A percentile compares a stretch with the other conserved stretches of the same genome.
Conservation (phyloP, 2,113 vertebrate species). For the Trichomycterus rosablanca region DNA sequence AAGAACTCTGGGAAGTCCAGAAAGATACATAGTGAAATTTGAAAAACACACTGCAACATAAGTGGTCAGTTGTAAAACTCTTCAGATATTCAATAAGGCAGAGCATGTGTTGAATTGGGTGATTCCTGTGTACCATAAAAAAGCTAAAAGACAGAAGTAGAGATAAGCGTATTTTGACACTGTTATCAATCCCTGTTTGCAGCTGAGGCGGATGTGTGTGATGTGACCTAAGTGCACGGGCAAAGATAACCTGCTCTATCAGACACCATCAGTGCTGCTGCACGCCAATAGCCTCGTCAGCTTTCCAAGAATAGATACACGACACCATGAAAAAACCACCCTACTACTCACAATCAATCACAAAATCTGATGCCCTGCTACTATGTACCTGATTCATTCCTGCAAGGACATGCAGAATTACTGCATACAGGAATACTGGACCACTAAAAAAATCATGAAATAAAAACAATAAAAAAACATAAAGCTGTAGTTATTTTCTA, state of each 20-base stretch:
- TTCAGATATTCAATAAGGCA: conserved; percentile 5
- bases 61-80: too few species aligned
- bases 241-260: conserved; percentile 41
- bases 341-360: conserved; percentile 62
- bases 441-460: too few species aligned
- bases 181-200: conserved; percentile 45
- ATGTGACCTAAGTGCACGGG: conserved; percentile 42
- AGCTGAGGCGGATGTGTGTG: conserved; percentile 38
- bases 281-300: conserved; percentile 58
- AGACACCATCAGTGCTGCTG: conserved; percentile 45
- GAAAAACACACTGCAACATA: too few species aligned
- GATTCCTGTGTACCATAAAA: conserved; percentile 30
- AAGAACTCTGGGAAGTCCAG: too few species aligned
- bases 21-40: too few species aligned
- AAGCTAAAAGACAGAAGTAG: conserved; percentile 24
- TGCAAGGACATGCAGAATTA: conserved; percentile 49
- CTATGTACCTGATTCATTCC: conserved; percentile 31
- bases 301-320: conserved; percentile 60
- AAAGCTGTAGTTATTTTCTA: too few species aligned
- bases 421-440: too few species aligned
- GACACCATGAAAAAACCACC: conserved; percentile 56
- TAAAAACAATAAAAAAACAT: too few species aligned
- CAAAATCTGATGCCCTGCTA: conserved; percentile 38
- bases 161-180: conserved; percentile 37
- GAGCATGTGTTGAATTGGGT: too few species aligned